These are phyloP conservation scores for Rhinatrema bivittatum DNA, from an alignment of 2,797 vertebrate genomes.

Conservation along the genomic window DNA sequence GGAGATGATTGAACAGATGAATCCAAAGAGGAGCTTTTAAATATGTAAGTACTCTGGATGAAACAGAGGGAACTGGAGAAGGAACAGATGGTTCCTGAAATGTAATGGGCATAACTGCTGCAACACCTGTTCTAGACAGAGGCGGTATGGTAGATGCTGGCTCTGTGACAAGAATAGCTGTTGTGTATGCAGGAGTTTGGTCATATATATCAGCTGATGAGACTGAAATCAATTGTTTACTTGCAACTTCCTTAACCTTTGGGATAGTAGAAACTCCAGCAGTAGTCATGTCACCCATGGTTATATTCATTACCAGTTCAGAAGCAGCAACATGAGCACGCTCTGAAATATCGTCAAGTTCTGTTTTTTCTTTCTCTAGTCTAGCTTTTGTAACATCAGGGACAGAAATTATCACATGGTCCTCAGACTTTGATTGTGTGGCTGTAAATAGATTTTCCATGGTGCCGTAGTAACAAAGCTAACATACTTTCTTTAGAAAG, in stretches of 20 bases:
- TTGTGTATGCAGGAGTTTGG: slow-evolving; percentile 10
- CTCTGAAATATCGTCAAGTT: slow-evolving; percentile 18
- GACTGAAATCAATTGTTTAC: slow-evolving; percentile 25
- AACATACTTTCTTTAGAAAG: slow-evolving; percentile 32
- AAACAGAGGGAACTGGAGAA: slow-evolving; percentile 49
- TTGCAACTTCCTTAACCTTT: slow-evolving; percentile 41
- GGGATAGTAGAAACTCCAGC: slow-evolving; percentile 26
- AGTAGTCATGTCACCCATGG: slow-evolving; percentile 32
- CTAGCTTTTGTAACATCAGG: slow-evolving; percentile 46
- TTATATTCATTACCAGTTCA: slow-evolving; percentile 28
- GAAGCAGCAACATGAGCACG: slow-evolving; percentile 15
- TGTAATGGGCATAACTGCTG: slow-evolving; percentile 42
- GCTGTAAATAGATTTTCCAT: slow-evolving; percentile 9
- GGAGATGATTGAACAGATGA: slow-evolving; percentile 50
- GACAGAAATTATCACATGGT: slow-evolving; percentile 59
- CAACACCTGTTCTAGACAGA: slow-evolving; percentile 51
- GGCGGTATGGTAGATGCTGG: slow-evolving; percentile 35
- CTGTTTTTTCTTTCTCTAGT: slow-evolving; percentile 20
- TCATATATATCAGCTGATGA: slow-evolving; percentile 19
- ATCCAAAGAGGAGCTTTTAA: slow-evolving; percentile 75
- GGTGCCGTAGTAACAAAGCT: slow-evolving; percentile 1
- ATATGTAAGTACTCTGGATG: slow-evolving; percentile 55
- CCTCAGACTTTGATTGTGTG: slow-evolving; percentile 37
- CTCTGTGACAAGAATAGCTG: slow-evolving; percentile 21
- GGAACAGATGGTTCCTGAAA: slow-evolving; percentile 29